Conservation (phyloP, 92 coral and sea anemone species). For the Montipora capitata region DNA sequence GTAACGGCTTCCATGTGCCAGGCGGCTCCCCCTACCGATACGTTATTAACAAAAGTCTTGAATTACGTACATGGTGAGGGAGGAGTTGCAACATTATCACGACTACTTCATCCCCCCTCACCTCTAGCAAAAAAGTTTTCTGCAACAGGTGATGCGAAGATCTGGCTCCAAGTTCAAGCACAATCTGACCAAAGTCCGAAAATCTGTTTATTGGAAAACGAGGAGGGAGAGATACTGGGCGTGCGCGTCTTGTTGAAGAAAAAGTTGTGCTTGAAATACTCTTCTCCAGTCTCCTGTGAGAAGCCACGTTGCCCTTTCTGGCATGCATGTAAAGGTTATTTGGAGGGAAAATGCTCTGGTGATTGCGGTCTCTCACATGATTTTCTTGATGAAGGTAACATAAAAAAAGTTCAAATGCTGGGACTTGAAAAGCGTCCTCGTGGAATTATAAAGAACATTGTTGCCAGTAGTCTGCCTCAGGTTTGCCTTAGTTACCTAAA, state of each 20-base stretch:
- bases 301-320: conserved; percentile 46
- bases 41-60: conserved; percentile 59
- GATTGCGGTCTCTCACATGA: conserved; percentile 49
- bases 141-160: conserved; percentile 8
- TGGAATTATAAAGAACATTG: conserved; percentile 1
- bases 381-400: conserved; percentile 51
- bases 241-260: conserved; percentile 46
- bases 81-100: conserved; percentile 53
- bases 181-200: conserved; percentile 12
- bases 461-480: conserved; percentile 60
- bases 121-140: conserved; percentile 56
- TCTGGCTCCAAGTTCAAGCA: conserved; percentile 60
- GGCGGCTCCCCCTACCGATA: conserved; percentile 1
- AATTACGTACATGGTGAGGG: conserved; percentile 72
- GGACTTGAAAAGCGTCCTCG: background rate
- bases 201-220: conserved; percentile 18
- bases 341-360: conserved; percentile 61
- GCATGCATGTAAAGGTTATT: conserved; percentile 69
- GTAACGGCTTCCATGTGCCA: background rate
- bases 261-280: conserved; percentile 67
- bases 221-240: conserved; percentile 36
- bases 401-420: conserved; percentile 4
- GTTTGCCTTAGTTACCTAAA: conserved; percentile 38
- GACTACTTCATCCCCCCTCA: conserved; percentile 61
- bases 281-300: conserved; percentile 47